Percentiles rank a stretch among this genome's conserved stretches.
phyloP scores from a whole-genome alignment of 2,113 vertebrate species.

The Coptodon bakossiorum region DNA sequence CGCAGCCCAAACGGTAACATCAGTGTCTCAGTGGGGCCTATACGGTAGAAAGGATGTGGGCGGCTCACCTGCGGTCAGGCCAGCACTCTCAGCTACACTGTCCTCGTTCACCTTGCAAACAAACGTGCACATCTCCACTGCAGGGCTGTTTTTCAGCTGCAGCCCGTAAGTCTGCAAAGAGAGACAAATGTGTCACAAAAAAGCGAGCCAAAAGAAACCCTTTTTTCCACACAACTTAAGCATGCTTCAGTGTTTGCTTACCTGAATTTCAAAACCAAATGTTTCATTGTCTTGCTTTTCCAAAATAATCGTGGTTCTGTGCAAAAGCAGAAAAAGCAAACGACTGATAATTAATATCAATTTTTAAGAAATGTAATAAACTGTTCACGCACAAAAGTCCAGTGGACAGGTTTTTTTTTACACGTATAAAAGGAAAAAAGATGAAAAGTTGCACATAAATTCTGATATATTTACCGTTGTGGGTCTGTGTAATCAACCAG shows the following conservation, averaged over 20 bases:
- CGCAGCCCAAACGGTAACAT: neutral
- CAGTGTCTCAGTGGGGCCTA: neutral
- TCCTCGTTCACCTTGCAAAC: constrained; percentile 80
- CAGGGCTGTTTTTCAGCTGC: constrained; percentile 59
- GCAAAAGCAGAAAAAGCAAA: neutral
- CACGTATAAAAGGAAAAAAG: neutral
- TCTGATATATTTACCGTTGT: constrained; percentile 62
- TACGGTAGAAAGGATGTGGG: neutral
- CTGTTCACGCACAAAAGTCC: neutral
- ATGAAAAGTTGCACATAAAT: neutral
- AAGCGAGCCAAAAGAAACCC: neutral
- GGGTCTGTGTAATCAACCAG: constrained; percentile 72
- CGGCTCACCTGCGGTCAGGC: constrained; percentile 81
- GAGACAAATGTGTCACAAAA: neutral
- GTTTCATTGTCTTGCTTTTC: constrained; percentile 87
- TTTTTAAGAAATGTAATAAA: neutral
- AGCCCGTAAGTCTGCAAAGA: constrained; percentile 77
- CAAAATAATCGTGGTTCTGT: constrained; percentile 62
- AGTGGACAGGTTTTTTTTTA: neutral
- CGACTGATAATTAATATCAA: neutral
- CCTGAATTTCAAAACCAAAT: constrained; percentile 97
- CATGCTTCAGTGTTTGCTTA: constrained; percentile 43
- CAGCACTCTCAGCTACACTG: constrained; percentile 81
- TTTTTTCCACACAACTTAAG: neutral
- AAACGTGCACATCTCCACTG: constrained; percentile 77